phyloP scores from a whole-genome alignment of 2,797 vertebrate genomes.

The Erethizon dorsatum region DNA sequence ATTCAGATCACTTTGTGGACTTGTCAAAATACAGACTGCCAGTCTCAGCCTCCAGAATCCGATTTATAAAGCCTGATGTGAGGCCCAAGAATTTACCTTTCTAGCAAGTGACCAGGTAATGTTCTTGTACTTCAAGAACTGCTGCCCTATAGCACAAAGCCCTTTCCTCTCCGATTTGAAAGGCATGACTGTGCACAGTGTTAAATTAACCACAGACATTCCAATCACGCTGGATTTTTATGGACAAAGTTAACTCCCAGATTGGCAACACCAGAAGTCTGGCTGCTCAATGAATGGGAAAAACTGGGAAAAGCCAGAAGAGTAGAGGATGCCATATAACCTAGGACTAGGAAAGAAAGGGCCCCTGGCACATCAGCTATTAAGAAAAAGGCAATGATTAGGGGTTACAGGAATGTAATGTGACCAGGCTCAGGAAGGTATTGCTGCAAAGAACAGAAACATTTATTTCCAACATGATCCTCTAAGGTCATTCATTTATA shows the following conservation, averaged over 20 bases:
- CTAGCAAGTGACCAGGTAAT: conserved; percentile 10
- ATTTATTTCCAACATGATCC: neutral
- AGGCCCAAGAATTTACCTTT: conserved; percentile 20
- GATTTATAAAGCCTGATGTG: conserved; percentile 14
- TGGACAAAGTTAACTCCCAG: neutral
- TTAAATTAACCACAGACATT: neutral
- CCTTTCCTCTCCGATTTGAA: neutral
- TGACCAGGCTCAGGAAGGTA: neutral
- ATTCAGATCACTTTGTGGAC: neutral
- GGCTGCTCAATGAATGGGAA: neutral
- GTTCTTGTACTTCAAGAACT: neutral
- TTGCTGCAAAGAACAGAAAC: neutral
- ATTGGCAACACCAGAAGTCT: conserved; percentile 6
- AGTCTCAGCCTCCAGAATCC: neutral
- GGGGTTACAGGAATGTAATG: neutral
- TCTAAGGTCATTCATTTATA: neutral
- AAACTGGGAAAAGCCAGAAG: neutral
- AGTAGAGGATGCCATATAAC: neutral
- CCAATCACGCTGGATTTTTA: neutral
- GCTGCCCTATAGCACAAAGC: neutral
- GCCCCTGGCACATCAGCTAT: neutral
- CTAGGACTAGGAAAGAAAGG: neutral
- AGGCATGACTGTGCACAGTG: neutral
- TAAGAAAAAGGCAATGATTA: conserved; percentile 23
- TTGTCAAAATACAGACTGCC: neutral